Evolutionary conservation across 2,888 invertebrate species (phyloP).

Genomic region (Synergus japonicus): DNA sequence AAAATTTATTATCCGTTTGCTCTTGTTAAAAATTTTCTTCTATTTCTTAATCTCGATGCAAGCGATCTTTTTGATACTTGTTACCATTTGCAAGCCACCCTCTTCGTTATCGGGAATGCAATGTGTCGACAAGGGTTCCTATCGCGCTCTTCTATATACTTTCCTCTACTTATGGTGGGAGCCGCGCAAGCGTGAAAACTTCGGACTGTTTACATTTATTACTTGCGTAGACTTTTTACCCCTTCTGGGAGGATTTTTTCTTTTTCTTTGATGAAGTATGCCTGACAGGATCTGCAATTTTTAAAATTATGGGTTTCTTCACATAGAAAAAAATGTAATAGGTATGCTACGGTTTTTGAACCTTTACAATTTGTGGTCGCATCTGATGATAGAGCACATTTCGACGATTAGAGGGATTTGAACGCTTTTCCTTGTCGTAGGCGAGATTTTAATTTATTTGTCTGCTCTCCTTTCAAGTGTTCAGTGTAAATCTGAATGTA

Average conservation of each 20-base stretch:
- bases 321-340: not conserved
- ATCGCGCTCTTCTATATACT: constrained; percentile 51
- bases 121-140: constrained; percentile 44
- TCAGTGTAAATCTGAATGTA: too few species aligned
- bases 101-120: constrained; percentile 48
- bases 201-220: constrained; percentile 41
- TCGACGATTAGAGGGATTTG: too few species aligned
- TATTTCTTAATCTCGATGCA: not conserved
- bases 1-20: constrained; percentile 11
- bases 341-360: not conserved
- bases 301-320: not conserved
- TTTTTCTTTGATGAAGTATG: constrained; percentile 3
- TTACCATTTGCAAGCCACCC: constrained; percentile 42
- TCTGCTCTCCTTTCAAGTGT: not conserved
- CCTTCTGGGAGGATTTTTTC: constrained; percentile 14
- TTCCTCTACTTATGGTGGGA: constrained; percentile 42
- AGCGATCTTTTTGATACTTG: constrained; percentile 13
- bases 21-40: not conserved
- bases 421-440: too few species aligned
- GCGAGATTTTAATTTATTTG: not conserved
- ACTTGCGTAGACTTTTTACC: constrained; percentile 23
- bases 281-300: not conserved
- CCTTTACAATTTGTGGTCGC: not conserved
- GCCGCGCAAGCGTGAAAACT: constrained; percentile 45
- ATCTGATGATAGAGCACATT: not conserved